A percentile compares a stretch with the other conserved stretches of the same genome.
These are phyloP conservation scores for Helicolenus hilgendorfi DNA, from an alignment of 2,797 vertebrate species.

Conservation along the genomic window DNA sequence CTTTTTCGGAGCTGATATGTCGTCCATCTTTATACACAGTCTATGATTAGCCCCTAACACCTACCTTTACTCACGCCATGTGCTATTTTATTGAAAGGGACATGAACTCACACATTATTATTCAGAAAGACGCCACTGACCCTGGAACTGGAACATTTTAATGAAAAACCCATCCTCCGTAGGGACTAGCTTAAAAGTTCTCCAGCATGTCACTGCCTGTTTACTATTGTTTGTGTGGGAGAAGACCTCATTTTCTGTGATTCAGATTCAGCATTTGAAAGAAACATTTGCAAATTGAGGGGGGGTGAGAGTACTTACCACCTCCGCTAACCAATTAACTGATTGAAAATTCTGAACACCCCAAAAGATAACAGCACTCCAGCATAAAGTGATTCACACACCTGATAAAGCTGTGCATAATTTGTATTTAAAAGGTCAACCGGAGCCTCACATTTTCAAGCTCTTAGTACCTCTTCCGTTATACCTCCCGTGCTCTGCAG, in stretches of 20 bases:
- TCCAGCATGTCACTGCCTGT: not conserved
- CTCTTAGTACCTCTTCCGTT: not conserved
- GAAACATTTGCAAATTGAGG: not conserved
- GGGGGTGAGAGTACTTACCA: not conserved
- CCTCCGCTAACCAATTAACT: not conserved
- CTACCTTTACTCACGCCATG: not conserved
- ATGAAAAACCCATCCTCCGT: not conserved
- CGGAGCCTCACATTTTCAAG: not conserved
- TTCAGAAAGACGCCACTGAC: not conserved
- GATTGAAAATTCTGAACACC: not conserved
- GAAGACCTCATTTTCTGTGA: not conserved
- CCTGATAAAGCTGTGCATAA: constrained; percentile 3
- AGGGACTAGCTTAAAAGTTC: not conserved
- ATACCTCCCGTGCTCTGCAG: not conserved
- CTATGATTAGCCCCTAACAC: not conserved
- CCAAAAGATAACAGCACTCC: not conserved
- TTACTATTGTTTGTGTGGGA: not conserved
- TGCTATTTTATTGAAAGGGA: not conserved
- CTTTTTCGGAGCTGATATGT: too few relatives aligned
- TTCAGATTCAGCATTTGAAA: not conserved
- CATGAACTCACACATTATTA: not conserved
- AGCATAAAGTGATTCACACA: not conserved
- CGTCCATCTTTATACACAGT: too few relatives aligned
- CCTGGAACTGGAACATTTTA: not conserved
- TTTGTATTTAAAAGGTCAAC: constrained; percentile 36